phyloP scores from a whole-genome alignment of 1,140 invertebrate species.

The Rhopalosiphum maidis region DNA sequence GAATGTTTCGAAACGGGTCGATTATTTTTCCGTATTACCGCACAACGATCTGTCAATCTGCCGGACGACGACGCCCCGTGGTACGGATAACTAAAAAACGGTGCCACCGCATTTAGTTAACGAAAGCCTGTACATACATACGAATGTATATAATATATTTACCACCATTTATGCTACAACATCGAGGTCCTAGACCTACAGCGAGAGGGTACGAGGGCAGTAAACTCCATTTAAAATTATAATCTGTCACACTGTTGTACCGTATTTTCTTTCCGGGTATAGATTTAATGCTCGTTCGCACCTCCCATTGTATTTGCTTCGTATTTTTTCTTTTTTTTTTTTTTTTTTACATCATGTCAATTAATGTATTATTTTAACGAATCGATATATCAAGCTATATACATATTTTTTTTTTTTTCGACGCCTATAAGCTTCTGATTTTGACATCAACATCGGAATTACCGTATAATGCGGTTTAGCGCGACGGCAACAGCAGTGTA shows the following conservation, averaged over 20 bases:
- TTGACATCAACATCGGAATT: too few relatives aligned
- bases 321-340: too few relatives aligned
- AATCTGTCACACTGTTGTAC: neutral
- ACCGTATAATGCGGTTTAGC: too few relatives aligned
- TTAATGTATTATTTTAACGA: too few relatives aligned
- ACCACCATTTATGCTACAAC: neutral
- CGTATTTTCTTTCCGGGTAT: neutral
- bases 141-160: neutral
- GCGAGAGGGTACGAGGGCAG: too few relatives aligned
- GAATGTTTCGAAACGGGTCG: neutral
- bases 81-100: neutral
- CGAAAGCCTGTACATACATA: neutral
- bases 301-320: neutral
- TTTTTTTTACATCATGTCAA: too few relatives aligned
- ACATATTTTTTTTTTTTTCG: too few relatives aligned
- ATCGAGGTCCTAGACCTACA: neutral
- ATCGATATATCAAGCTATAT: too few relatives aligned
- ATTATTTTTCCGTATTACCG: neutral
- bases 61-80: neutral
- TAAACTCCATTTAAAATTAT: too few relatives aligned
- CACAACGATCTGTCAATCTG: neutral
- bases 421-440: too few relatives aligned
- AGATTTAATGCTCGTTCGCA: neutral
- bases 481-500: too few relatives aligned
- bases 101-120: neutral